A percentile compares a stretch with the other conserved stretches of the same genome.
Conservation (phyloP, 2,888 invertebrate species). For the Mystacides longicornis region DNA sequence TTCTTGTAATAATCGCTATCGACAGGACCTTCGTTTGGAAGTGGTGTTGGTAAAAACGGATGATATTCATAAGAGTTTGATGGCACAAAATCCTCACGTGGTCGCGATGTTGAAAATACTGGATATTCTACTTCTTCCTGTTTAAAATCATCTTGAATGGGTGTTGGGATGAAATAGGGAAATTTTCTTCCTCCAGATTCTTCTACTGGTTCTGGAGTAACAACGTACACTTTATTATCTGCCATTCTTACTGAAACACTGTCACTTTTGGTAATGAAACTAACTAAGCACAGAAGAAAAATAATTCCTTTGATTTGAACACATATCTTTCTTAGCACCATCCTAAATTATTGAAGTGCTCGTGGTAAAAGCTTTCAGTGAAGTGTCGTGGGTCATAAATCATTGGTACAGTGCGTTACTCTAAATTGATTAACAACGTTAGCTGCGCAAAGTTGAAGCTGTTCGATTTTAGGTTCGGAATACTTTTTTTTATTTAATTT, state of each 20-base stretch:
- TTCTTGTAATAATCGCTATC: neutral
- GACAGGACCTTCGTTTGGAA: neutral
- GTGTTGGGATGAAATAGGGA: conserved; percentile 20
- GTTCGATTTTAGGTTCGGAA: neutral
- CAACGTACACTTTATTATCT: conserved; percentile 17
- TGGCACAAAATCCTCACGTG: too few species aligned
- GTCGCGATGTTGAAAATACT: neutral
- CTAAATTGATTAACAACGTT: neutral
- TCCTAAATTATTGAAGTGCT: neutral
- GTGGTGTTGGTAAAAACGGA: conserved; percentile 1
- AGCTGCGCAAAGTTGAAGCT: neutral
- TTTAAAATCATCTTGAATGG: conserved; percentile 16
- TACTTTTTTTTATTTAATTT: too few species aligned
- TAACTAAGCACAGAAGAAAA: neutral
- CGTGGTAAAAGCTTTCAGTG: neutral
- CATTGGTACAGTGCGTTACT: neutral
- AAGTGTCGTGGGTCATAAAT: neutral
- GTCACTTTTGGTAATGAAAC: conserved; percentile 5
- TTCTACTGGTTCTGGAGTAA: conserved; percentile 19
- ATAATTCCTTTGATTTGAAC: too few species aligned
- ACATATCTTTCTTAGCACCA: neutral
- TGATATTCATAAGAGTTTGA: neutral
- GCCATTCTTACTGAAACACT: conserved; percentile 17
- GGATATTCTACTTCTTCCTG: neutral
- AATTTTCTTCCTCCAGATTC: neutral